A percentile compares a stretch with the other conserved stretches of the same genome.
Conservation (phyloP, 2,797 vertebrate species). For the Intellagama lesueurii region DNA sequence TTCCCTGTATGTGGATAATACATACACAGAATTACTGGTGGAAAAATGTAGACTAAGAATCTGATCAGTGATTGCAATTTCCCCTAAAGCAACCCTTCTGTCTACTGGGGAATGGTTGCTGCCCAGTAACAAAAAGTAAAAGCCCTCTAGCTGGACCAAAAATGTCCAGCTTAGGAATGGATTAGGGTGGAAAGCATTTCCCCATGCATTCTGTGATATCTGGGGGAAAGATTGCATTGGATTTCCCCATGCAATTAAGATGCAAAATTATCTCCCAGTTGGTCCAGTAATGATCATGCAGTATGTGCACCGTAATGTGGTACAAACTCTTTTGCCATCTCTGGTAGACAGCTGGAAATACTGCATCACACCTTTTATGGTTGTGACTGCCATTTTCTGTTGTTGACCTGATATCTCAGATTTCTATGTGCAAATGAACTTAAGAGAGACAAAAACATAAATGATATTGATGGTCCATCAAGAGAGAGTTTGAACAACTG, state of each 20-base stretch:
- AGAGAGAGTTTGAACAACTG: neutral
- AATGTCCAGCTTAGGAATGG: too few relatives aligned
- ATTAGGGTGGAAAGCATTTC: too few relatives aligned
- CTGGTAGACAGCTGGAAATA: neutral
- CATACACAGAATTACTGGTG: neutral
- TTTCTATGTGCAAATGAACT: conserved; percentile 6
- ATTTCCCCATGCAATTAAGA: neutral
- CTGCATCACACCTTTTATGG: neutral
- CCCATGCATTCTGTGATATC: too few relatives aligned
- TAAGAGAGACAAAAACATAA: neutral
- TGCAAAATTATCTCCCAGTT: neutral
- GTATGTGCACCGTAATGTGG: neutral
- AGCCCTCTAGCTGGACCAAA: too few relatives aligned
- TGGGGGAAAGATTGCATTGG: too few relatives aligned
- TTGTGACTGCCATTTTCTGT: neutral
- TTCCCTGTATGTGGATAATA: too few relatives aligned
- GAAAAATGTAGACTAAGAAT: neutral
- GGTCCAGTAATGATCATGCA: neutral
- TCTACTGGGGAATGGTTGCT: too few relatives aligned
- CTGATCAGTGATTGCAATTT: too few relatives aligned
- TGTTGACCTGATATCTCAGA: neutral
- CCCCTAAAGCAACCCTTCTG: too few relatives aligned
- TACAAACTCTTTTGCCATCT: neutral
- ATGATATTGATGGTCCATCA: neutral
- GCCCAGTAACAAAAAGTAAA: too few relatives aligned